A percentile compares a stretch with the other conserved stretches of the same genome.
phyloP scores from a whole-genome alignment of 2,797 vertebrate genomes.

The Sparidentex hasta region DNA sequence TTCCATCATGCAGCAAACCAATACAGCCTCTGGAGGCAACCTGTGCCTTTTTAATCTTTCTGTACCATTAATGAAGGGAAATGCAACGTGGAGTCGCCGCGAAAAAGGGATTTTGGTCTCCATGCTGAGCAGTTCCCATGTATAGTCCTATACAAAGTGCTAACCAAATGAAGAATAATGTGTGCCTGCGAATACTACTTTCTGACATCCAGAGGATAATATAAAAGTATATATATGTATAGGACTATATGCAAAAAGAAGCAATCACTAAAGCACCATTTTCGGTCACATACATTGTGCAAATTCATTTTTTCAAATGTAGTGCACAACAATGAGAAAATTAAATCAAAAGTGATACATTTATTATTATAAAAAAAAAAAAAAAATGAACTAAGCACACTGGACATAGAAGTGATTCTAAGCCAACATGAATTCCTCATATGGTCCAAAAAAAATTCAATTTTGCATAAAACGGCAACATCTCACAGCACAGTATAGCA shows the following conservation, averaged over 20 bases:
- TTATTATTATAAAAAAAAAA: constrained; percentile 28
- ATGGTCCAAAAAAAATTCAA: constrained; percentile 62
- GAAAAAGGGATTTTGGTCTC: constrained; percentile 74
- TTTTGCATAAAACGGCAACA: constrained; percentile 70
- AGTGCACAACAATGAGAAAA: constrained; percentile 78
- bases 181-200: constrained; percentile 73
- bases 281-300: constrained; percentile 82
- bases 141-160: constrained; percentile 80
- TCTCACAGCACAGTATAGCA: constrained; percentile 76
- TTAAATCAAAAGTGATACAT: constrained; percentile 67
- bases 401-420: constrained; percentile 59
- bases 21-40: constrained; percentile 89
- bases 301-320: constrained; percentile 80
- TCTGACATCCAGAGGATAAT: constrained; percentile 61
- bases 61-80: constrained; percentile 80
- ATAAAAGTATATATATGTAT: constrained; percentile 54
- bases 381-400: constrained; percentile 65
- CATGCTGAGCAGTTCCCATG: constrained; percentile 72
- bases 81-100: constrained; percentile 69
- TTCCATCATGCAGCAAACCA: constrained; percentile 88
- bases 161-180: constrained; percentile 75
- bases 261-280: constrained; percentile 83
- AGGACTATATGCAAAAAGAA: constrained; percentile 75
- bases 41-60: constrained; percentile 89
- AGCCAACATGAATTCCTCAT: constrained; percentile 60